Evolutionary conservation across 2,888 invertebrate species (phyloP).

Genomic region (Eutolmus rufibarbis): DNA sequence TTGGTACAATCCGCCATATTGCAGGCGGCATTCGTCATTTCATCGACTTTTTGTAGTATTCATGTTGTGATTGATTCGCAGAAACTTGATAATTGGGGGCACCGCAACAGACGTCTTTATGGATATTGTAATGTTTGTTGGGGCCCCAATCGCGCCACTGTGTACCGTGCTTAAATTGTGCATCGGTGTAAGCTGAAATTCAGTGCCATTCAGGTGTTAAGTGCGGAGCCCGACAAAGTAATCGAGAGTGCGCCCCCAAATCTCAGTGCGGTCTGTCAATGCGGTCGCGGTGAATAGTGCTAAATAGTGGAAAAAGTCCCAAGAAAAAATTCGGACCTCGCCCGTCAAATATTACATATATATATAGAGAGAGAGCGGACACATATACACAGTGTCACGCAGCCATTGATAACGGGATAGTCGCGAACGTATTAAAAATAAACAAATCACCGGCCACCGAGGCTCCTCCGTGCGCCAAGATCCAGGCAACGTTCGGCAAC

Average conservation of each 20-base stretch:
- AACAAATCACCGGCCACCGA: not conserved
- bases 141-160: conserved; percentile 52
- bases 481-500: not conserved
- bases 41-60: conserved; percentile 51
- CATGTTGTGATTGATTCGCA: conserved; percentile 51
- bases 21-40: conserved; percentile 54
- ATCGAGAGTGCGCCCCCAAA: not conserved
- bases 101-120: conserved; percentile 52
- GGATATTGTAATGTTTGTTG: conserved; percentile 53
- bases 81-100: conserved; percentile 49
- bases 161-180: conserved; percentile 40
- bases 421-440: conserved; percentile 35
- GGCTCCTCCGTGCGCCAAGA: not conserved
- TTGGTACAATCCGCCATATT: conserved; percentile 51
- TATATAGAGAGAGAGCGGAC: conserved; percentile 5
- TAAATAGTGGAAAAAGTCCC: not conserved
- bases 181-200: conserved; percentile 42
- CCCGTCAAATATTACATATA: conserved; percentile 55
- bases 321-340: conserved; percentile 56
- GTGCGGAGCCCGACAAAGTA: not conserved
- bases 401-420: conserved; percentile 52
- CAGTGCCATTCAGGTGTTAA: not conserved
- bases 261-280: conserved; percentile 17
- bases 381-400: conserved; percentile 47
- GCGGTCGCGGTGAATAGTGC: conserved; percentile 16